phyloP scores from a whole-genome alignment of 2,797 vertebrate species.

The Notolepis coatsorum region DNA sequence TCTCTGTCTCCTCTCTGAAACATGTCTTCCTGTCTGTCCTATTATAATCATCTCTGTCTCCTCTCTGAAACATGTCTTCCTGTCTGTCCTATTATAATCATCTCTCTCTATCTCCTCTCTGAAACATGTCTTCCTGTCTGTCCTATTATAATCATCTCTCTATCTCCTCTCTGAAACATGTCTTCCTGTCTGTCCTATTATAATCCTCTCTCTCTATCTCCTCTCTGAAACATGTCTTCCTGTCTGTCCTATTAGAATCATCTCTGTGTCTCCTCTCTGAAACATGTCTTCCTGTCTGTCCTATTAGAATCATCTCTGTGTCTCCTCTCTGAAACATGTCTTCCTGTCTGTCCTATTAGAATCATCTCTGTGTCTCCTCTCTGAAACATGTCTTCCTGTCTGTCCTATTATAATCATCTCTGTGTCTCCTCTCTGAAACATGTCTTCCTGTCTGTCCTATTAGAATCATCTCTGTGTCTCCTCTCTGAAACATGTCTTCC shows the following conservation, averaged over 20 bases:
- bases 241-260: slow-evolving; percentile 62
- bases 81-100: slow-evolving; percentile 62
- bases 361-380: slow-evolving; percentile 61
- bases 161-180: slow-evolving; percentile 63
- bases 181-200: slow-evolving; percentile 64
- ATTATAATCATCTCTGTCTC: slow-evolving; percentile 64
- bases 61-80: slow-evolving; percentile 70
- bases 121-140: slow-evolving; percentile 64
- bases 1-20: slow-evolving; percentile 62
- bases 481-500: slow-evolving; percentile 70
- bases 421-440: slow-evolving; percentile 63
- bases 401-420: slow-evolving; percentile 64
- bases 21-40: slow-evolving; percentile 63
- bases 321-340: slow-evolving; percentile 65
- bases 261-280: slow-evolving; percentile 62
- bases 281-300: slow-evolving; percentile 62
- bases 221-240: slow-evolving; percentile 70
- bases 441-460: slow-evolving; percentile 64
- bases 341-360: slow-evolving; percentile 63
- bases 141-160: slow-evolving; percentile 66
- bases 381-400: slow-evolving; percentile 68
- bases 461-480: slow-evolving; percentile 62
- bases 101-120: slow-evolving; percentile 61
- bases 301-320: slow-evolving; percentile 67
- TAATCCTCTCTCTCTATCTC: slow-evolving; percentile 62